Evolutionary conservation across 2,113 vertebrate species (phyloP).

Genomic region (Lamprotornis superbus): DNA sequence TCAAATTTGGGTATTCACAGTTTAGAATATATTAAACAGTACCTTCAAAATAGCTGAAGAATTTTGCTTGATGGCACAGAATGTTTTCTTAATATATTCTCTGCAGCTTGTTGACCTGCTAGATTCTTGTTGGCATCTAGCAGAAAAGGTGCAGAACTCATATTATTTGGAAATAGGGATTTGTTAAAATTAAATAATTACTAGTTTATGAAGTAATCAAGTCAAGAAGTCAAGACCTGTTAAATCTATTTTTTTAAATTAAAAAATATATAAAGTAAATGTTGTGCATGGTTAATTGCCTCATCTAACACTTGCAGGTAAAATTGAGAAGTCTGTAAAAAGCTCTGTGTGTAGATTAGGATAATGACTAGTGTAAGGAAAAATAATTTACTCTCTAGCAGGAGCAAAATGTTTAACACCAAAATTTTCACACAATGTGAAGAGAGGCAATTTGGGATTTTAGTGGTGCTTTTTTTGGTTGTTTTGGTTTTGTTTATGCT

Average conservation of each 20-base stretch:
- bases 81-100: background rate
- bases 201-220: background rate
- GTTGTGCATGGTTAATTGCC: background rate
- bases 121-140: background rate
- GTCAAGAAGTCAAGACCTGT: background rate
- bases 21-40: background rate
- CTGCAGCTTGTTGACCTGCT: background rate
- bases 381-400: background rate
- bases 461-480: background rate
- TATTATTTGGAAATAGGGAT: background rate
- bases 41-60: background rate
- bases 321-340: background rate
- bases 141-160: background rate
- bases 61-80: background rate
- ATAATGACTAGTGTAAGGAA: background rate
- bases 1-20: background rate
- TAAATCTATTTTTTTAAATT: background rate
- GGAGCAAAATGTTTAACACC: background rate
- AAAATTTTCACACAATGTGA: background rate
- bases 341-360: conserved; percentile 6
- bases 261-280: background rate
- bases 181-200: background rate
- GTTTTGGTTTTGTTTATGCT: background rate
- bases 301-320: background rate
- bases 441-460: background rate